phyloP scores from a whole-genome alignment of 2,797 vertebrate genomes.

The Adelosebastes latens region DNA sequence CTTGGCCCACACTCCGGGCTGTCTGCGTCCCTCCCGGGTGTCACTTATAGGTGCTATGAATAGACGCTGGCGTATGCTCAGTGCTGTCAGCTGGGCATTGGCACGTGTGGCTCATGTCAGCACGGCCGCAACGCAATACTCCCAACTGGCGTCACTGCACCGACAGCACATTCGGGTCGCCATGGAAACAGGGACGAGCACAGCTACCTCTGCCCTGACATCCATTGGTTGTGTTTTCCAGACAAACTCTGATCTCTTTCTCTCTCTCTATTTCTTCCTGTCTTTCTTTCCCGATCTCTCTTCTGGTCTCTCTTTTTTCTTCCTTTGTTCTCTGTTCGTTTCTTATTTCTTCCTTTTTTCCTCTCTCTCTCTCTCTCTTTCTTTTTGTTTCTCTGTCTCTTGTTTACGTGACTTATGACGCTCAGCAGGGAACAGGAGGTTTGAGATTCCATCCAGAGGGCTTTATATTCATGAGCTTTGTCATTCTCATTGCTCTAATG shows the following conservation, averaged over 20 bases:
- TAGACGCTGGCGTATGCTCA: constrained; percentile 65
- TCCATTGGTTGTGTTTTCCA: constrained; percentile 47
- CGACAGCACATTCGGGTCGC: constrained; percentile 77
- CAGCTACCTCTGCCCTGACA: constrained; percentile 68
- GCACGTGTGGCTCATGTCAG: constrained; percentile 77
- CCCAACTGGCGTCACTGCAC: constrained; percentile 77
- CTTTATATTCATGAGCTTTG: constrained; percentile 3
- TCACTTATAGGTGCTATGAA: constrained; percentile 74
- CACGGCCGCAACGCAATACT: constrained; percentile 60
- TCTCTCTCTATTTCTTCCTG: neutral
- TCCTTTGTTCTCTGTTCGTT: neutral
- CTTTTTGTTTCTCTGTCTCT: neutral
- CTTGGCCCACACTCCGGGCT: constrained; percentile 31
- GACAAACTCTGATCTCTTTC: constrained; percentile 47
- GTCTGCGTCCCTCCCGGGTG: constrained; percentile 45
- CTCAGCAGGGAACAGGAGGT: constrained; percentile 31
- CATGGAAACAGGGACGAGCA: constrained; percentile 85
- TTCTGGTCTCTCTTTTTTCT: neutral
- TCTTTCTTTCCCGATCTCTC: neutral
- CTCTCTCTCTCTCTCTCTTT: neutral
- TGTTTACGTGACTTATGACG: constrained; percentile 30
- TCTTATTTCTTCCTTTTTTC: neutral
- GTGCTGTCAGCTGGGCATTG: constrained; percentile 72
- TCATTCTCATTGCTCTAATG: constrained; percentile 4
- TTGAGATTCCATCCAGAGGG: constrained; percentile 28